Base-by-base conservation (phyloP, 37 sponge, comb jelly and placozoan genomes). In the Ianthella basta region DNA sequence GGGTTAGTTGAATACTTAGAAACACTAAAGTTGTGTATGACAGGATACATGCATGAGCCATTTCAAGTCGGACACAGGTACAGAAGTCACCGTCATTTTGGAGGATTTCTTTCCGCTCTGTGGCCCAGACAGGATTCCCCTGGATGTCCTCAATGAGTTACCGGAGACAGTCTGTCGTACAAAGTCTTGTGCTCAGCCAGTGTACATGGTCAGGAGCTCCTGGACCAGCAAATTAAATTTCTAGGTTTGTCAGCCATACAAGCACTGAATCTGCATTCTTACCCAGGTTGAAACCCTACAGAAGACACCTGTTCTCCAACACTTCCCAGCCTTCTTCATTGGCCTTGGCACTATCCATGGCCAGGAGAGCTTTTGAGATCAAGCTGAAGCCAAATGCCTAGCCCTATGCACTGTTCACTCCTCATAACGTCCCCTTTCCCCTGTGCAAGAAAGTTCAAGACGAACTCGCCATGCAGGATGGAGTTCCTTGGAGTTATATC, bases 311-410 rank as follows among this genome's bases (percentile, higher is more conserved):
- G 36, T 82, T 34, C 23, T 12, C 64, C 16, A 55, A 41, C 16
- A 38, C 2, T 64, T 44, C 78, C 86, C 88, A 57, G 13, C 5
- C 15, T 36, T 85, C 10, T 80, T 84, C 60, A 27, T 56, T 35
- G 89, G 82, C 23, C 74, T 84, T 23, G 82, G 89, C 13, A 89
- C 59, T 6, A 61, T 80, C n/a, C n/a, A n/a, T n/a, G n/a, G n/a
- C 21, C 32, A 60, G 33, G 73, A 41, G 19, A 81, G 80, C 59
- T n/a, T 84, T 84, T 38, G 40, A 88, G 15, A 88, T 84, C 41
- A 39, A 84, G 35, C 81, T 88, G 29, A 15, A 41, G 13, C 21
- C 72, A 20, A 78, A 60, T 65, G 86, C 83, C 19, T 16, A 65
- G 35, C 86, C 86, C 33, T 64, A 75, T 40, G 54, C 90, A n/a